phyloP scores from a whole-genome alignment of 2,888 invertebrate genomes.

The Eugnorisma glareosa region DNA sequence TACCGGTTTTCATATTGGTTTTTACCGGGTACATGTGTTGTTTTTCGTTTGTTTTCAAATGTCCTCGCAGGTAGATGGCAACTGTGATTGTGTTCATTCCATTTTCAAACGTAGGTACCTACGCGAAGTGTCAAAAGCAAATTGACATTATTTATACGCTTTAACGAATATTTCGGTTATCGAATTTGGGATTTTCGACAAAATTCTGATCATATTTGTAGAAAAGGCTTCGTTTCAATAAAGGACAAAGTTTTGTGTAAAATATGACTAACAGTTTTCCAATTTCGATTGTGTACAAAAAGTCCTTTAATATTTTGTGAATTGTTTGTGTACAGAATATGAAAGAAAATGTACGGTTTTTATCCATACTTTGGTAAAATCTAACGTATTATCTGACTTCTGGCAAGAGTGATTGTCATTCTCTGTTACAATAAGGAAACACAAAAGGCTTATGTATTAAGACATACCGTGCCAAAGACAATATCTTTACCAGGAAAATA shows the following conservation, averaged over 20 bases:
- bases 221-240: conserved; percentile 18
- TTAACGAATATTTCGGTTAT: conserved; percentile 17
- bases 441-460: background rate
- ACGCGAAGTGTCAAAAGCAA: conserved; percentile 35
- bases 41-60: conserved; percentile 40
- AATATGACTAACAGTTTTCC: conserved; percentile 22
- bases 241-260: conserved; percentile 18
- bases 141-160: conserved; percentile 28
- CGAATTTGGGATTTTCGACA: conserved; percentile 14
- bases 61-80: conserved; percentile 15
- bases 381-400: conserved; percentile 5
- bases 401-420: conserved; percentile 23
- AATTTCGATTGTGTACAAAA: conserved; percentile 40
- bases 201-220: conserved; percentile 16
- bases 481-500: conserved; percentile 16
- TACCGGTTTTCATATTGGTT: conserved; percentile 27
- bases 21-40: conserved; percentile 21
- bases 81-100: conserved; percentile 31
- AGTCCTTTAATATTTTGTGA: background rate
- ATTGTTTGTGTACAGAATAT: conserved; percentile 11
- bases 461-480: background rate
- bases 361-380: background rate
- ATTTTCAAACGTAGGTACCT: conserved; percentile 8
- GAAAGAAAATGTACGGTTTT: background rate
- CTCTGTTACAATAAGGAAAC: conserved; percentile 39